Conservation (phyloP, 2,797 vertebrate genomes). For the Myotis daubentonii region DNA sequence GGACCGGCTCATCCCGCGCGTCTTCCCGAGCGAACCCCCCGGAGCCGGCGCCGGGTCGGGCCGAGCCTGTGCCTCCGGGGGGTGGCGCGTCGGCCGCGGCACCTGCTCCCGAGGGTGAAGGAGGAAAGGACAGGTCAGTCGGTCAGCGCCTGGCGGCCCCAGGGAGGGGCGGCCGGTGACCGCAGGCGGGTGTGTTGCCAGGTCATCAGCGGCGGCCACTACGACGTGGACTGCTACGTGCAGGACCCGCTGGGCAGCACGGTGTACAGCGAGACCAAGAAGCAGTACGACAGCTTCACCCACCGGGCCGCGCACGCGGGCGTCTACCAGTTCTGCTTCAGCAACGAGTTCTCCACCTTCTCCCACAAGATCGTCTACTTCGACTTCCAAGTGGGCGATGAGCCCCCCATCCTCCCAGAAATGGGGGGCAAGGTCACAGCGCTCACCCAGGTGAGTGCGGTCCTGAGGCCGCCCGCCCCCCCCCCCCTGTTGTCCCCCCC, state of each 20-base stretch:
- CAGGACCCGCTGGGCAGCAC: conserved; percentile 88
- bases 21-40: too few species aligned
- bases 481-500: too few species aligned
- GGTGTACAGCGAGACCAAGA: conserved; percentile 92
- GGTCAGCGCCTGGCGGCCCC: fast-evolving
- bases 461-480: fast-evolving
- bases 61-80: too few species aligned
- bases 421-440: conserved; percentile 86
- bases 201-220: conserved; percentile 95
- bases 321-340: conserved; percentile 93
- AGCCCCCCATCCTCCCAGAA: conserved; percentile 87
- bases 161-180: background rate
- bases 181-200: conserved; percentile 67
- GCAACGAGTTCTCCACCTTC: conserved; percentile 95
- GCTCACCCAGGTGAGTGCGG: conserved; percentile 90
- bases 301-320: conserved; percentile 87
- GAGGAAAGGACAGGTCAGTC: background rate
- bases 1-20: background rate
- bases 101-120: background rate
- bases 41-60: background rate
- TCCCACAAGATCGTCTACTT: conserved; percentile 93
- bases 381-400: conserved; percentile 90
- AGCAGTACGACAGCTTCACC: conserved; percentile 93
- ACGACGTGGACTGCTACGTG: conserved; percentile 93
- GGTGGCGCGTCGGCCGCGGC: fast-evolving